These are phyloP conservation scores for Echiichthys vipera DNA, from an alignment of 2,797 vertebrate genomes.

Conservation along the genomic window DNA sequence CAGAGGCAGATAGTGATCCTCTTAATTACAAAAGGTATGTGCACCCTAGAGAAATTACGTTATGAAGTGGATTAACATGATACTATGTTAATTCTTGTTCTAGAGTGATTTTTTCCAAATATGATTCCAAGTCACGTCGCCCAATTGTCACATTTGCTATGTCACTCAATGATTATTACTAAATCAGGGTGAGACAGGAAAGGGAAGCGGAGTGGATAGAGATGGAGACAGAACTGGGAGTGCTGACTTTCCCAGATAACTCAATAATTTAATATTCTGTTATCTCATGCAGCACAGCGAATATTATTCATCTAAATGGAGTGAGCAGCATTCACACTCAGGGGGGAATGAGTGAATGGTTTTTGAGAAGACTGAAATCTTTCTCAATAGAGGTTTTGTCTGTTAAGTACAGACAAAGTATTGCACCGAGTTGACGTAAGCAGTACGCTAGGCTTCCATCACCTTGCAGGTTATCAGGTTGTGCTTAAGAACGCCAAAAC, in stretches of 20 bases:
- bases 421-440: neutral
- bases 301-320: conserved; percentile 69
- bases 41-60: neutral
- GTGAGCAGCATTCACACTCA: conserved; percentile 39
- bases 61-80: neutral
- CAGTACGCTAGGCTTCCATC: neutral
- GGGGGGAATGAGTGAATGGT: conserved; percentile 26
- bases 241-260: conserved; percentile 68
- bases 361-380: conserved; percentile 32
- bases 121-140: conserved; percentile 14
- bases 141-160: conserved; percentile 20
- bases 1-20: neutral
- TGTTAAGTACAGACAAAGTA: neutral
- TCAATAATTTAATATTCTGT: conserved; percentile 74
- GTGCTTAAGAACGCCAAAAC: neutral
- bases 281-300: conserved; percentile 60
- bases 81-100: neutral
- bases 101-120: neutral
- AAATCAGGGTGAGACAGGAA: conserved; percentile 15
- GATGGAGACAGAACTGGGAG: conserved; percentile 53
- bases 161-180: conserved; percentile 2
- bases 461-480: neutral
- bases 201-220: conserved; percentile 33
- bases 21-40: neutral
- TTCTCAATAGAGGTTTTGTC: conserved; percentile 34